Percentiles rank a stretch among this genome's conserved stretches.
phyloP scores from a whole-genome alignment of 2,113 vertebrate species.

The Tupaia tana region DNA sequence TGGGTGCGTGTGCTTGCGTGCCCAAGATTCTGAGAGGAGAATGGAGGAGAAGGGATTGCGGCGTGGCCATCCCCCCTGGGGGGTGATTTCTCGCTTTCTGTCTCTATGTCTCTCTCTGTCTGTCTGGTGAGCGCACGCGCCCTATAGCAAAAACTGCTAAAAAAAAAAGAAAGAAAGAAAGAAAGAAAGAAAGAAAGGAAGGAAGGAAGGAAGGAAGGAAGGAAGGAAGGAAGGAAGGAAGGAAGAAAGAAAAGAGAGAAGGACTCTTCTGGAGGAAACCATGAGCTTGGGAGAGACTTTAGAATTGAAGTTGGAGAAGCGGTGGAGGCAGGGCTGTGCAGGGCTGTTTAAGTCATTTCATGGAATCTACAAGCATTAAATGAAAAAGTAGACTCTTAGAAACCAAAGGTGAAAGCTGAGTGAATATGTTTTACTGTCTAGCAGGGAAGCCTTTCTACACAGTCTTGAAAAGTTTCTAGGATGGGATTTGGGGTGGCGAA shows the following conservation, averaged over 20 bases:
- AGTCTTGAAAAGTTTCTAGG: background rate
- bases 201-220: too few relatives aligned
- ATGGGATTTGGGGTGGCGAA: background rate
- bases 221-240: too few relatives aligned
- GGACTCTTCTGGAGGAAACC: background rate
- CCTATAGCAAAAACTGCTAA: too few relatives aligned
- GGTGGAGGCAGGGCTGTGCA: background rate
- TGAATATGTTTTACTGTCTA: background rate
- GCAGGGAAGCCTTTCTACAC: background rate
- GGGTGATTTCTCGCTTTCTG: too few relatives aligned
- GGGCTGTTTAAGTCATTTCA: background rate
- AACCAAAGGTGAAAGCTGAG: background rate
- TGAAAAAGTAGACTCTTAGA: background rate
- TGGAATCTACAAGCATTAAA: background rate
- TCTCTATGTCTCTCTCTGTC: too few relatives aligned
- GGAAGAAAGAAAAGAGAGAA: background rate
- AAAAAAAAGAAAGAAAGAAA: too few relatives aligned
- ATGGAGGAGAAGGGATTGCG: too few relatives aligned
- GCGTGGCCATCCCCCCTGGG: too few relatives aligned
- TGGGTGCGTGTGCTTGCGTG: too few relatives aligned
- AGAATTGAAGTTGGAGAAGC: background rate
- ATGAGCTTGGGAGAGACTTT: background rate
- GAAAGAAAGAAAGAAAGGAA: too few relatives aligned
- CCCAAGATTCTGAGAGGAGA: too few relatives aligned
- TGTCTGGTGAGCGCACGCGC: too few relatives aligned